phyloP scores from a whole-genome alignment of 2,113 vertebrate genomes.

The Parus major region DNA sequence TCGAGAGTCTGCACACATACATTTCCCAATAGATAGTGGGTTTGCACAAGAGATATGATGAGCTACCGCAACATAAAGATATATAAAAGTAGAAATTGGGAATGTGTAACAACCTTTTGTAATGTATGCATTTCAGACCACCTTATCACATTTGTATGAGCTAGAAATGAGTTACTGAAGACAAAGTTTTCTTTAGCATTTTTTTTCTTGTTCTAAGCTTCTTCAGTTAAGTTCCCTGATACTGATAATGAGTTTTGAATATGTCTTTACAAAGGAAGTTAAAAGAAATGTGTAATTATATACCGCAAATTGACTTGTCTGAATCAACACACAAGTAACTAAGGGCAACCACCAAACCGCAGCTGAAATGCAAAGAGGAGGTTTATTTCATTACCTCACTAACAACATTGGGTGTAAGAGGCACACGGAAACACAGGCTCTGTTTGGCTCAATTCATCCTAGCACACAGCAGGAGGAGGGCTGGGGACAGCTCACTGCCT shows the following conservation, averaged over 20 bases:
- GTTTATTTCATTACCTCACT: background rate
- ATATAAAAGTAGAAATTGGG: background rate
- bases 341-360: background rate
- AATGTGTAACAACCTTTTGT: background rate
- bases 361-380: background rate
- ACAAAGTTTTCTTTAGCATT: background rate
- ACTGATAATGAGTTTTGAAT: background rate
- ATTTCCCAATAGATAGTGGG: background rate
- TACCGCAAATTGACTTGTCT: background rate
- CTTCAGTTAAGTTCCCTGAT: background rate
- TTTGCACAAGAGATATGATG: background rate
- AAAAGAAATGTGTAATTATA: background rate
- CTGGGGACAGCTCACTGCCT: fast-evolving
- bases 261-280: background rate
- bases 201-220: background rate
- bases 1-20: background rate
- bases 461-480: fast-evolving
- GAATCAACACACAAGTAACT: background rate
- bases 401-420: fast-evolving
- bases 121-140: background rate
- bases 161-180: background rate
- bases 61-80: background rate
- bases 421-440: fast-evolving
- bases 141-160: background rate
- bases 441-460: fast-evolving